phyloP scores from a whole-genome alignment of 2,888 invertebrate genomes.

The Synanthedon tipuliformis region DNA sequence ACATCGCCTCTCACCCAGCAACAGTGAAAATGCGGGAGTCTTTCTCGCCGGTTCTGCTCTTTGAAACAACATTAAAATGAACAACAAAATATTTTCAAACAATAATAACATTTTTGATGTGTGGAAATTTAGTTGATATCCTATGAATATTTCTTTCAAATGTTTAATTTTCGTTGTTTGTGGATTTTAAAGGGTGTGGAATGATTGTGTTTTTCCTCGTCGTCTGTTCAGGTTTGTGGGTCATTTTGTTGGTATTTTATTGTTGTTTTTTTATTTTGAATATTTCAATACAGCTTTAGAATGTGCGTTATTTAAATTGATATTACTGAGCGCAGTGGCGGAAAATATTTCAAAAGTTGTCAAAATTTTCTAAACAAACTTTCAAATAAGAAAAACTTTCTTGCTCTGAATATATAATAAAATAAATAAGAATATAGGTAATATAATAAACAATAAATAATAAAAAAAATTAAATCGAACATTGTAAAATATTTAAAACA shows the following conservation, averaged over 20 bases:
- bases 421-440: too few relatives aligned
- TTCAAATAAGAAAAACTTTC: too few relatives aligned
- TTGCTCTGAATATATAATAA: too few relatives aligned
- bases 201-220: constrained; percentile 51
- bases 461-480: too few relatives aligned
- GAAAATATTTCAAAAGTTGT: too few relatives aligned
- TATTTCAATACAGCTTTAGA: background rate
- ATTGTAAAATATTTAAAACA: too few relatives aligned
- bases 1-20: constrained; percentile 25
- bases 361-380: too few relatives aligned
- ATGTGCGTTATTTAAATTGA: too few relatives aligned
- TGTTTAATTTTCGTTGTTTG: background rate
- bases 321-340: too few relatives aligned
- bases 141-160: constrained; percentile 11
- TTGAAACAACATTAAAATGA: constrained; percentile 59
- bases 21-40: constrained; percentile 63
- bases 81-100: constrained; percentile 36
- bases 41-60: constrained; percentile 46
- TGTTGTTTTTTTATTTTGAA: background rate
- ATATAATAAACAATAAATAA: too few relatives aligned
- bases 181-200: constrained; percentile 19
- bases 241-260: background rate
- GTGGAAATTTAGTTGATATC: constrained; percentile 39
- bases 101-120: constrained; percentile 46
- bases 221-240: constrained; percentile 45